Conservation (phyloP, 2,888 invertebrate genomes). For the Caenorhabditis sulstoni region DNA sequence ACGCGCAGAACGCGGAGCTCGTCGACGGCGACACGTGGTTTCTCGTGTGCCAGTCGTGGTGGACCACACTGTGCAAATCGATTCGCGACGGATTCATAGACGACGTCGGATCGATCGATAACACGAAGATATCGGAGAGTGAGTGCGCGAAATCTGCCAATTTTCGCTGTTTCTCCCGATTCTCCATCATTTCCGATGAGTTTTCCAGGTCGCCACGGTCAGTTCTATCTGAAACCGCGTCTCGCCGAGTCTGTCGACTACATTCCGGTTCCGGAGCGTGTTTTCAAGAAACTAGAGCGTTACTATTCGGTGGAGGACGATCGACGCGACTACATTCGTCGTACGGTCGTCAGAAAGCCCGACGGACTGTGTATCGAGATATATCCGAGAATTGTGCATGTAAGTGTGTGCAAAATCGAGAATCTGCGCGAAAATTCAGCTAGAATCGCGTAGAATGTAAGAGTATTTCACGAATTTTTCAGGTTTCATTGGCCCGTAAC, state of each 20-base stretch:
- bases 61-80: slow-evolving; percentile 62
- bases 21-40: slow-evolving; percentile 62
- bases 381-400: slow-evolving; percentile 72
- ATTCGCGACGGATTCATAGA: slow-evolving; percentile 55
- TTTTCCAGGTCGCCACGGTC: slow-evolving; percentile 44
- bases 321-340: slow-evolving; percentile 68
- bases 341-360: slow-evolving; percentile 64
- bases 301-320: slow-evolving; percentile 66
- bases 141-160: too few relatives aligned
- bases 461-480: slow-evolving; percentile 13
- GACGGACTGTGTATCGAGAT: slow-evolving; percentile 62
- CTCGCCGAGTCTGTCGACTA: slow-evolving; percentile 69
- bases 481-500: slow-evolving; percentile 65
- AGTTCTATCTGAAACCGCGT: slow-evolving; percentile 51
- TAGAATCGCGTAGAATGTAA: too few relatives aligned
- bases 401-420: slow-evolving; percentile 27
- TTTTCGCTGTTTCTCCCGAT: too few relatives aligned
- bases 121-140: slow-evolving; percentile 60
- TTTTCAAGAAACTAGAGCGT: slow-evolving; percentile 52
- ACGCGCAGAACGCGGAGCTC: slow-evolving; percentile 52
- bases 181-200: too few relatives aligned
- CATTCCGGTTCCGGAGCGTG: slow-evolving; percentile 62
- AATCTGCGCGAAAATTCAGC: too few relatives aligned
- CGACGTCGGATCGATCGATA: slow-evolving; percentile 66
- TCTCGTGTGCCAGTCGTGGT: slow-evolving; percentile 67